These are phyloP conservation scores for Eonycteris spelaea DNA, from an alignment of 2,113 vertebrate species.

Conservation along the genomic window DNA sequence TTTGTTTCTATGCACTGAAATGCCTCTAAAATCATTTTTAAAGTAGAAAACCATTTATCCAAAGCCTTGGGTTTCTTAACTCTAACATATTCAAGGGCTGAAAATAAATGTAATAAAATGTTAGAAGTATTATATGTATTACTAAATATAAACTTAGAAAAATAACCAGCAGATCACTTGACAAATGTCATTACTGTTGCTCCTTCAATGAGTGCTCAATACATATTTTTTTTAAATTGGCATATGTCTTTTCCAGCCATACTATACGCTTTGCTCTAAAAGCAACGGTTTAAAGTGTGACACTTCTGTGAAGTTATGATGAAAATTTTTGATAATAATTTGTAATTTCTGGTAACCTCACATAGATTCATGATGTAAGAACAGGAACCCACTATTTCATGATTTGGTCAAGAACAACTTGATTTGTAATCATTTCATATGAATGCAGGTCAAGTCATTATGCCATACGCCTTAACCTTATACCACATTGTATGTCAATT, in stretches of 20 bases:
- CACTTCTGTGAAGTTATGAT: neutral
- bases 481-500: neutral
- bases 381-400: neutral
- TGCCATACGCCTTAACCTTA: neutral
- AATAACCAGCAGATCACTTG: neutral
- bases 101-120: neutral
- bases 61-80: neutral
- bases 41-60: slow-evolving; percentile 32
- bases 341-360: neutral
- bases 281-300: neutral
- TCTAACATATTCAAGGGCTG: neutral
- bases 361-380: neutral
- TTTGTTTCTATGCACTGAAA: neutral
- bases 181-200: neutral
- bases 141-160: neutral
- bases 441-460: neutral
- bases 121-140: neutral
- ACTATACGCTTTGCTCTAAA: neutral
- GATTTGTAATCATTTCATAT: neutral
- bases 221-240: neutral
- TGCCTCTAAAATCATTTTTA: neutral
- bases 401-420: neutral
- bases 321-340: neutral
- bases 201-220: neutral
- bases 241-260: slow-evolving; percentile 7